Base-by-base conservation (phyloP, 2,797 vertebrate species). In the Mus caroli region DNA sequence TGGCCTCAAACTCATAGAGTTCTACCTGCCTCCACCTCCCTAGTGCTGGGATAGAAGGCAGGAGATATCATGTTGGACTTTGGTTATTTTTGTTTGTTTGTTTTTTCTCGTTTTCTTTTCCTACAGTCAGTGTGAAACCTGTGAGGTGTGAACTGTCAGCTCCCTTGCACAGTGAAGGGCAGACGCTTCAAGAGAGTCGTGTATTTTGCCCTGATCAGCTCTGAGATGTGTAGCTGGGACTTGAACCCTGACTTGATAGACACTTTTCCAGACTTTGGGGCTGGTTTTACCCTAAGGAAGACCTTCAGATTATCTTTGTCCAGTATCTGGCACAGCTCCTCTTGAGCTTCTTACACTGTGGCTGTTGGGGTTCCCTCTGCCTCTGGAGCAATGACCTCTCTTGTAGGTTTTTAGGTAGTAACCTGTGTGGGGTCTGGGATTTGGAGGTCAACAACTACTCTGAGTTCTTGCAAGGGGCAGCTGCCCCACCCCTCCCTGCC, bases 401-500 rank as follows among this genome's bases (percentile, higher is more conserved):
- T 58, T 34, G 54, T 75, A 50, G 24, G 43, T 69, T 86, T 95
- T 90, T 54, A 80, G 60, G 37, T 14, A 24, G 50, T 1, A 12
- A 80, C 17, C 34, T 79, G 9, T 28, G 58, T 80, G 37, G 56
- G 19, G 40, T 28, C 9, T 50, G 17, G 56, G 43, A 73, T 52
- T 92, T 37, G 4, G 71, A 75, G 46, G 14, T 62, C 67, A 13
- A 58, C 78, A 28, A 43, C 40, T 1, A 31, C 26, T n/a, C 37
- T 64, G 84, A 56, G 54, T 28, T 67, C 50, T 46, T n/a, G 76
- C 46, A 37, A 17, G 1, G 11, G 43, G 37, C 43, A 24, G 67
- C 31, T 24, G 2, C 50, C 1, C 4, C 8, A 28, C 9, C 0
- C 34, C 7, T 56, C 10, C 43, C 13, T 11, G 15, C 28, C 46